Conservation (phyloP, 2,888 invertebrate genomes). For the Brachypalpus laphriformis region DNA sequence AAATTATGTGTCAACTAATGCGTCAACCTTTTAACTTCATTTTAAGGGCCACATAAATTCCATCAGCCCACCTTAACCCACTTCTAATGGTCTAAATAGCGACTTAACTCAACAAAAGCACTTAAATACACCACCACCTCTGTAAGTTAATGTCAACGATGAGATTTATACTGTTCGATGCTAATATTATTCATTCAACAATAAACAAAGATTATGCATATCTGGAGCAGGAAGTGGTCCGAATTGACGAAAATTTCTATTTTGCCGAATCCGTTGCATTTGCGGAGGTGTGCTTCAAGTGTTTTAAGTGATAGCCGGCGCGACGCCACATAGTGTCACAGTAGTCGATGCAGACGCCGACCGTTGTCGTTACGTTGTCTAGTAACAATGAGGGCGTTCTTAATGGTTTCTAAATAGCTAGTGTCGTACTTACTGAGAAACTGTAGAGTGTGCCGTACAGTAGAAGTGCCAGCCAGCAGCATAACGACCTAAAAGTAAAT, state of each 20-base stretch:
- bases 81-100: background rate
- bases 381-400: constrained; percentile 57
- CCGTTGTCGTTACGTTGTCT: constrained; percentile 23
- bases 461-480: constrained; percentile 24
- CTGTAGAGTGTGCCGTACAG: constrained; percentile 56
- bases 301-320: constrained; percentile 12
- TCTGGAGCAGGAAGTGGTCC: constrained; percentile 61
- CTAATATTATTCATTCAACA: constrained; percentile 7
- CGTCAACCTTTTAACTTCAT: background rate
- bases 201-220: constrained; percentile 31
- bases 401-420: constrained; percentile 57
- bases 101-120: background rate
- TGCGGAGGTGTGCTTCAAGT: constrained; percentile 60
- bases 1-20: background rate
- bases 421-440: constrained; percentile 63
- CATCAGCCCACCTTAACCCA: background rate
- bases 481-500: constrained; percentile 52
- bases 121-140: background rate
- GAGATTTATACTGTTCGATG: background rate
- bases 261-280: constrained; percentile 1
- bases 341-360: constrained; percentile 29
- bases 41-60: background rate
- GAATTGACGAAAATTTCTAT: constrained; percentile 42
- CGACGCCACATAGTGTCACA: background rate
- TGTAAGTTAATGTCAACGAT: background rate